Conservation (phyloP, 2,797 vertebrate species). For the Hemibagrus guttatus region DNA sequence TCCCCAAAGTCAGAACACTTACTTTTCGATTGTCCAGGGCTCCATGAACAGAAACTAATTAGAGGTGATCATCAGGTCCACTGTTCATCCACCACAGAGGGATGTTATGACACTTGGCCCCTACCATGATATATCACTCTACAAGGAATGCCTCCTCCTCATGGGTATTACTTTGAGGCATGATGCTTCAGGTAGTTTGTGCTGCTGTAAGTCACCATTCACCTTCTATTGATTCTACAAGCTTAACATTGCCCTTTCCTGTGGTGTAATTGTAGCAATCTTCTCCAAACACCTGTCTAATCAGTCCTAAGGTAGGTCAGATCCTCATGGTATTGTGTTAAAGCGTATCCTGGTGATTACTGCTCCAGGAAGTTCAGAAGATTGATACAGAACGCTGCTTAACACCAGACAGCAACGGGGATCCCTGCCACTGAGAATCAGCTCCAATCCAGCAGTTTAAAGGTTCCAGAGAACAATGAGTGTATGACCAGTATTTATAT, state of each 20-base stretch:
- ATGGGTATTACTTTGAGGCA: not conserved
- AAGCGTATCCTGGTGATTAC: not conserved
- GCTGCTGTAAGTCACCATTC: not conserved
- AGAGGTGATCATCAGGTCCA: not conserved
- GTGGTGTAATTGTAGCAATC: not conserved
- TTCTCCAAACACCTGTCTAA: not conserved
- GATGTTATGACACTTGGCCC: not conserved
- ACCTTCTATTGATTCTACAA: not conserved
- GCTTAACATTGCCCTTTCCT: not conserved
- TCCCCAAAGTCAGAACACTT: not conserved
- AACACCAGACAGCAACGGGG: not conserved
- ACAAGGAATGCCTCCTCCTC: not conserved
- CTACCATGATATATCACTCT: not conserved
- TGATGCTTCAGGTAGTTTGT: too few species aligned
- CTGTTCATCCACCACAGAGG: not conserved
- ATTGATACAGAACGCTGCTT: not conserved
- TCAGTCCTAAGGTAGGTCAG: not conserved
- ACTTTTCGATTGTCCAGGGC: not conserved
- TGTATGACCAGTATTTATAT: not conserved
- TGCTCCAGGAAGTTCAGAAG: not conserved
- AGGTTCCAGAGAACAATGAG: not conserved
- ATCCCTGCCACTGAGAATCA: not conserved
- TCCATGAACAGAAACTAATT: not conserved
- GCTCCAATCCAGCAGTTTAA: not conserved
- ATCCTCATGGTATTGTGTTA: not conserved